Evolutionary conservation across 2,888 invertebrate genomes (phyloP), one percentile per base, ranked within the genome.

Genomic region (Oxytorus armatus): DNA sequence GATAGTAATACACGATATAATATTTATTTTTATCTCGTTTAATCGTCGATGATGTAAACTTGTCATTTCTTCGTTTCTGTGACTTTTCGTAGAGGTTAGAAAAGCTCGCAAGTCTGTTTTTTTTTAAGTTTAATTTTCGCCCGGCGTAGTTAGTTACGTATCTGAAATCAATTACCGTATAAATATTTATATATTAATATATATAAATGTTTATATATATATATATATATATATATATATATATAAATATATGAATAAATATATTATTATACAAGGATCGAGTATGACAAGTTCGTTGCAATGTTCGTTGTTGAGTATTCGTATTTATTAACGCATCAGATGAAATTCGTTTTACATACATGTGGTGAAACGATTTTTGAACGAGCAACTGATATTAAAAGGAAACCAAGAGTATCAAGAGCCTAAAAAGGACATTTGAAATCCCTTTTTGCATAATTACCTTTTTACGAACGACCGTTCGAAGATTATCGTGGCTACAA

Each of bases 191-290:
- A 55, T 73, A 55, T 79, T 49, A 80, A 78, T 84, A 77, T 79
- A n/a, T n/a, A n/a, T n/a, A n/a, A 77, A n/a, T n/a, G n/a, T n/a
- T n/a, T n/a, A n/a, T n/a, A n/a, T n/a, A 82, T 80, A 82, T 82
- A 78, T 57, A 76, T 69, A 53, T 77, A 74, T 79, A 72, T 81
- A 77, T 81, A 77, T 77, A 77, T 75, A 77, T 70, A 79, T 70
- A 77, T 68, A 83, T 78, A 68, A 63, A 73, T 68, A 51, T 21
- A 51, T 66, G 76, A 61, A 74, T 66, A 75, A 79, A 69, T 72
- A 44, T 61, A 36, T 49, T 33, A 66, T 78, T 61, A 59, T 78
- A 39, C 68, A 47, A 70, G 36, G 63, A 53, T 53, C 55, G 73
- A 44, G 39, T 72, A 51, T 73, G 55, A 72, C 66, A 55, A 14